phyloP scores from a whole-genome alignment of 2,888 invertebrate genomes.

The Stenurella melanura region DNA sequence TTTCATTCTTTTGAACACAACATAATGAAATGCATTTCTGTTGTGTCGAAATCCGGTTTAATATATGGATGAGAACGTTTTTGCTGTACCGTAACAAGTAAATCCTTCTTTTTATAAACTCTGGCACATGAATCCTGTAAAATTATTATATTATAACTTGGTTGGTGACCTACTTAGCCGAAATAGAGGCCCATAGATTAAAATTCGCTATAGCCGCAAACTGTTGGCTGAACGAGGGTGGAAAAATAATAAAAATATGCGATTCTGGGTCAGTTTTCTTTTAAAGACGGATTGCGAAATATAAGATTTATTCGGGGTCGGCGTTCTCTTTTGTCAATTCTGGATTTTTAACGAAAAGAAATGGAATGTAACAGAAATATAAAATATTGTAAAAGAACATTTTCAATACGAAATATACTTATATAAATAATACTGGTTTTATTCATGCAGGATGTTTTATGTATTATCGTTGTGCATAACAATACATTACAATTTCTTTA shows the following conservation, averaged over 20 bases:
- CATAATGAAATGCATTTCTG: not conserved
- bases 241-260: conserved; percentile 46
- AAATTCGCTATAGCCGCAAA: conserved; percentile 43
- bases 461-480: too few species aligned
- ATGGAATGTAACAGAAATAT: not conserved
- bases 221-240: conserved; percentile 44
- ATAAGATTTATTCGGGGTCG: conserved; percentile 39
- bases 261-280: conserved; percentile 38
- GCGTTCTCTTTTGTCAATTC: not conserved
- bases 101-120: not conserved
- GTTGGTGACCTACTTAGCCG: conserved; percentile 3
- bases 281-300: conserved; percentile 38
- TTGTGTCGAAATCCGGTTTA: not conserved
- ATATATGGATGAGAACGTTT: not conserved
- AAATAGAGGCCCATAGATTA: conserved; percentile 33
- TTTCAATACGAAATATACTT: not conserved
- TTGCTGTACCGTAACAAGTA: not conserved
- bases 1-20: not conserved
- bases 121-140: not conserved
- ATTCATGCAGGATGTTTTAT: not conserved
- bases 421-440: not conserved
- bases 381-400: not conserved
- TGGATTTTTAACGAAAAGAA: not conserved
- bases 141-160: conserved; percentile 8
- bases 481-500: too few species aligned